Evolutionary conservation across 2,797 vertebrate species (phyloP).

Genomic region (Acanthornis magna): DNA sequence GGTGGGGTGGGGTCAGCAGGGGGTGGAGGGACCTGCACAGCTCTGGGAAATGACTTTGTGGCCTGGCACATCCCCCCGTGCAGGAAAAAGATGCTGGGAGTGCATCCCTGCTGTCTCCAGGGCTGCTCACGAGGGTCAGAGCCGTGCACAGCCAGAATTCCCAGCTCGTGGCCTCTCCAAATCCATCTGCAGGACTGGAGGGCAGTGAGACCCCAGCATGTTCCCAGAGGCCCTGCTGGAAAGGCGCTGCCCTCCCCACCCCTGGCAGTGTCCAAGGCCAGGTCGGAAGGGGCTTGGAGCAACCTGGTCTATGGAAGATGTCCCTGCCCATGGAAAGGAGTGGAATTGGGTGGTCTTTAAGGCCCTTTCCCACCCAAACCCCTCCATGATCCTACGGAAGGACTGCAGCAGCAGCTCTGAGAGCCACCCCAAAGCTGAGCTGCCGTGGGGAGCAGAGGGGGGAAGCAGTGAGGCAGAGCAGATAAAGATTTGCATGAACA

Average conservation of each 20-base stretch:
- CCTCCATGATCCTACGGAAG: accelerated
- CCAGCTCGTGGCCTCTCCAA: accelerated
- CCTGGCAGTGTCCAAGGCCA: background rate
- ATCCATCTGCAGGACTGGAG: background rate
- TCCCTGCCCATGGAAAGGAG: background rate
- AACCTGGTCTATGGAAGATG: accelerated
- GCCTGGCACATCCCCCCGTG: background rate
- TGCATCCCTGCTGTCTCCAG: background rate
- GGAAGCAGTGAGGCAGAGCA: background rate
- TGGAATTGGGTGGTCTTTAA: background rate
- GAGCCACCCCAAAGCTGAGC: background rate
- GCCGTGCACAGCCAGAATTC: background rate
- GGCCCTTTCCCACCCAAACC: background rate
- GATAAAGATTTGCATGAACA: conserved; percentile 5
- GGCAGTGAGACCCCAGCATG: accelerated
- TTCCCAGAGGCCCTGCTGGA: background rate
- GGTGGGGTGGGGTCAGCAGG: background rate
- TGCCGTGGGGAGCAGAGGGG: accelerated
- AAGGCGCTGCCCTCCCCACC: background rate
- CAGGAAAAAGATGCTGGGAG: background rate
- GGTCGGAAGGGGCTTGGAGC: accelerated
- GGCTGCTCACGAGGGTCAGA: accelerated
- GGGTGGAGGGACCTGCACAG: background rate
- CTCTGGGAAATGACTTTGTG: too few relatives aligned
- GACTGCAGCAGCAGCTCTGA: background rate